These are phyloP conservation scores for Mnemiopsis leidyi DNA, from an alignment of 37 sponge, comb jelly and placozoan genomes.

Conservation along the genomic window DNA sequence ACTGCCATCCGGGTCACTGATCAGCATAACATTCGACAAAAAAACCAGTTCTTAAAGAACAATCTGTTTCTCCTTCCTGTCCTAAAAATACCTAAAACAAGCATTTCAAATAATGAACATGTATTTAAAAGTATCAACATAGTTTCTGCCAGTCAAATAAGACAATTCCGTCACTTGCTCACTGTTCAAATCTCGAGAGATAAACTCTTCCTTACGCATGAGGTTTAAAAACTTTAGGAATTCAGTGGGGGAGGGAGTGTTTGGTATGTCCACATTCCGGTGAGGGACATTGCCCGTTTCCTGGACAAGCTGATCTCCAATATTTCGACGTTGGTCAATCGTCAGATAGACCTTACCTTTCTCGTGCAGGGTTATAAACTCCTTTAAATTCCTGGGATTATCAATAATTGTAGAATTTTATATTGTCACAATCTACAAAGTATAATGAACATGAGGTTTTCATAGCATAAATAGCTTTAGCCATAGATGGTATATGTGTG, in stretches of 20 bases:
- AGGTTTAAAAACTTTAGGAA: not conserved
- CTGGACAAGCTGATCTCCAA: not conserved
- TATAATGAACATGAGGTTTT: too few relatives aligned
- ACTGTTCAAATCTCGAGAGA: not conserved
- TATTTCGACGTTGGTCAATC: not conserved
- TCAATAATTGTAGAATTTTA: too few relatives aligned
- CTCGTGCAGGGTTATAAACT: not conserved
- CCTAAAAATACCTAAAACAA: too few relatives aligned
- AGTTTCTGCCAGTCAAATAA: not conserved
- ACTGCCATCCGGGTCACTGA: too few relatives aligned
- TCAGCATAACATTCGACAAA: too few relatives aligned
- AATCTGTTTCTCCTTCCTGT: too few relatives aligned
- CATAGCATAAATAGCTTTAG: too few relatives aligned
- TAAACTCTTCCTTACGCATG: not conserved
- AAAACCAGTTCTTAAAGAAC: too few relatives aligned
- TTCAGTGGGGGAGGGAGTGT: not conserved
- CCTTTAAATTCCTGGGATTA: not conserved
- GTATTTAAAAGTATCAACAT: constrained; percentile 50
- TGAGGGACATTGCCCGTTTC: not conserved
- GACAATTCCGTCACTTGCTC: constrained; percentile 24
- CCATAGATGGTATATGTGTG: too few relatives aligned
- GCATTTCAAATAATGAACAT: constrained; percentile 1
- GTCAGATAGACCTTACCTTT: not conserved
- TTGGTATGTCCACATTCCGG: not conserved
- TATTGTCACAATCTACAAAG: too few relatives aligned